Base-by-base conservation (phyloP, 2,888 invertebrate genomes). In the Lasioglossum calceatum region DNA sequence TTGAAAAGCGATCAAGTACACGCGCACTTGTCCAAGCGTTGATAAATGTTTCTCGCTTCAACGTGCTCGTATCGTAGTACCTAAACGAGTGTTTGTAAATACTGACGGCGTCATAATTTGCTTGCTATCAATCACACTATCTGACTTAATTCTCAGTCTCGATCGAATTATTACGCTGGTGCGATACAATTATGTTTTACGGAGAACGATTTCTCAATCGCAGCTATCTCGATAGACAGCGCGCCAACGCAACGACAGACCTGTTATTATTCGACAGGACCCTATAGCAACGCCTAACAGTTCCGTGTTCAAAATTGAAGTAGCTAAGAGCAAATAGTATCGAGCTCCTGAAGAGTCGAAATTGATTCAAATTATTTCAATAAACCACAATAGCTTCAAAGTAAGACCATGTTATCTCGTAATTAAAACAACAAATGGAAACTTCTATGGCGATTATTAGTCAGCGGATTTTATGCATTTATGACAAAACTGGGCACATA, bases 181-280 rank as follows among this genome's bases (percentile, higher is more conserved):
- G 67, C 47, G 67, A 67, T 76, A 42, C 61, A 78, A 78, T 77
- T 67, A 32, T 50, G n/a, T 39, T 27, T 77, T 77, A 50, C 50
- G 36, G 77, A 39, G 16, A 67, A 77, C 47, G 77, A 77, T 77
- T 77, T 70, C 77, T 70, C 77, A 70, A 77, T 70, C 39, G 36
- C 44, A 1, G 36, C n/a, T 64, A 47, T 67, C 70, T 12, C 36
- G 70, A 39, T 70, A 70, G 32, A 50, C 47, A 70, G 70, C 36
- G 32, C 36, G 47, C 58, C 10, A 77, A 27, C 36, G 47, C 58
- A 70, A 39, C 39, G 47, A 2, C 14, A 39, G n/a, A 47, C 16
- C 50, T 36, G 70, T 36, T 44, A 47, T 39, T 39, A 70, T 39
- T 70, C 32, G 64, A 64, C 7, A 8, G 64, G n/a, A 64, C 19